Conservation (phyloP, 2,113 vertebrate genomes). For the Suricata suricatta region DNA sequence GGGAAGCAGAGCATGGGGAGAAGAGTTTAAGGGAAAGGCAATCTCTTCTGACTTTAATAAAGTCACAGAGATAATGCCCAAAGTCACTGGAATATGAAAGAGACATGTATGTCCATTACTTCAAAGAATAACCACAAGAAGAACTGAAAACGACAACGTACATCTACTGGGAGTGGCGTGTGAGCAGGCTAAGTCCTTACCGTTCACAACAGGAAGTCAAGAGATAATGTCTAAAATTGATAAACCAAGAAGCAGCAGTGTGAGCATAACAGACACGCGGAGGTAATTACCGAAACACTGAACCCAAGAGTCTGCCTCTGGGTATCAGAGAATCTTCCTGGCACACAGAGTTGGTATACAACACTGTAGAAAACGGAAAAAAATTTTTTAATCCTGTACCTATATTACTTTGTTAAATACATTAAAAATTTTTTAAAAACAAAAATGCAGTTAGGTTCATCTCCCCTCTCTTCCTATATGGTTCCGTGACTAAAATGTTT, state of each 20-base stretch:
- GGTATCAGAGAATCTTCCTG: background rate
- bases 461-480: background rate
- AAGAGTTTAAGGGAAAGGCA: background rate
- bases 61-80: background rate
- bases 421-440: background rate
- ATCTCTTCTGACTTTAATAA: background rate
- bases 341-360: background rate
- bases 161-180: background rate
- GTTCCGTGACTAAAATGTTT: background rate
- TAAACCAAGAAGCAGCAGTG: background rate
- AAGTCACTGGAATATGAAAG: background rate
- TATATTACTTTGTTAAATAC: background rate
- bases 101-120: background rate
- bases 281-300: background rate
- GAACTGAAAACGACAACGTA: background rate
- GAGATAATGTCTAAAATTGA: background rate
- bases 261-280: background rate
- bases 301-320: background rate
- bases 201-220: slow-evolving; percentile 46
- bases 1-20: background rate
- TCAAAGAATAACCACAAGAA: background rate
- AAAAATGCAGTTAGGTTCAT: background rate
- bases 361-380: too few species aligned
- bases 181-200: background rate
- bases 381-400: background rate